phyloP scores from a whole-genome alignment of 2,797 vertebrate genomes.

The Periparus ater region DNA sequence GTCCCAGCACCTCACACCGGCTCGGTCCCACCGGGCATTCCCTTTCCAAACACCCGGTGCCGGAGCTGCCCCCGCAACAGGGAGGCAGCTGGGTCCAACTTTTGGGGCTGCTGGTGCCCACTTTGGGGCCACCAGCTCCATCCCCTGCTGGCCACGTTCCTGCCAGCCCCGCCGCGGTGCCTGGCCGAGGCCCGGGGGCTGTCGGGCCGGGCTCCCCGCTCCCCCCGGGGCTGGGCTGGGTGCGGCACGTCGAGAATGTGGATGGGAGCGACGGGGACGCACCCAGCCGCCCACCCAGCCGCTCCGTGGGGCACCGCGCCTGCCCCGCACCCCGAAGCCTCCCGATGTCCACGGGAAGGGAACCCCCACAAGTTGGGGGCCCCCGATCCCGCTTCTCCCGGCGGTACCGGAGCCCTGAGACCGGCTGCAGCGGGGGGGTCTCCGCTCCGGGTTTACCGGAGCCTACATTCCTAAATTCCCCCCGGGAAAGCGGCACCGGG shows the following conservation, averaged over 20 bases:
- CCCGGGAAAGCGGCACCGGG: not conserved
- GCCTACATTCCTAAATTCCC: not conserved
- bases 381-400: not conserved
- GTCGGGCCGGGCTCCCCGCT: not conserved
- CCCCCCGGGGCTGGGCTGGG: slow-evolving; percentile 44
- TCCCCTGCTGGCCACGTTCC: not conserved
- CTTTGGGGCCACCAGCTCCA: not conserved
- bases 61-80: not conserved
- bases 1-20: not conserved
- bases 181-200: not conserved
- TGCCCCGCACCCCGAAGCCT: not conserved
- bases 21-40: not conserved
- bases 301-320: not conserved
- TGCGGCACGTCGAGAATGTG: slow-evolving; percentile 56
- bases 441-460: not conserved
- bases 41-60: not conserved
- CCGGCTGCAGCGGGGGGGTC: not conserved
- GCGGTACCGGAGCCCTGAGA: not conserved
- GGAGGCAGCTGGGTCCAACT: not conserved
- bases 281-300: not conserved
- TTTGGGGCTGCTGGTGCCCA: not conserved
- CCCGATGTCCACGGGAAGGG: not conserved
- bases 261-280: slow-evolving; percentile 47
- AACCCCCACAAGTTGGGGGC: not conserved
- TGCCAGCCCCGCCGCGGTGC: not conserved